Conservation (phyloP, 2,888 invertebrate species). For the Bruchidius siliquastri region DNA sequence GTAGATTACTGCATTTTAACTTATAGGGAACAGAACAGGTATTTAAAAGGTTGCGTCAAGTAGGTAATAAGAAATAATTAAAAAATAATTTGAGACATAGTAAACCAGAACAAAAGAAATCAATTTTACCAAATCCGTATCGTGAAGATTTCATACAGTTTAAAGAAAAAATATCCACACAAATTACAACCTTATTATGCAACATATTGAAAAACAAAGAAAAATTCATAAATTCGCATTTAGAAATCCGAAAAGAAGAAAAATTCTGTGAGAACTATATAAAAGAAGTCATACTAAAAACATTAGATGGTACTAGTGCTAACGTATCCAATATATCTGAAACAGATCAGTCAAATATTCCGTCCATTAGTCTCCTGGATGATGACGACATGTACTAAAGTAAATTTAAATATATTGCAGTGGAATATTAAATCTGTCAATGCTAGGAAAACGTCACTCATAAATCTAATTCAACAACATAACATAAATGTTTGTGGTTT, state of each 20-base stretch:
- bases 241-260: too few species aligned
- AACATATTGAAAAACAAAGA: neutral
- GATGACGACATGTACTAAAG: constrained; percentile 1
- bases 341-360: too few species aligned
- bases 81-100: too few species aligned
- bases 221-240: too few species aligned
- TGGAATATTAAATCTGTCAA: neutral
- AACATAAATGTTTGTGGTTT: neutral
- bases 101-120: neutral
- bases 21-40: too few species aligned
- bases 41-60: too few species aligned
- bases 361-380: too few species aligned
- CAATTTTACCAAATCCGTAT: neutral
- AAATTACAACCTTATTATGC: neutral
- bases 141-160: neutral
- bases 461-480: neutral
- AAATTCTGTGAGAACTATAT: neutral
- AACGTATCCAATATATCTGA: too few species aligned
- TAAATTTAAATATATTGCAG: constrained; percentile 2
- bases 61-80: too few species aligned
- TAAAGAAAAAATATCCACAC: neutral
- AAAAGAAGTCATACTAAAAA: neutral
- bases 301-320: neutral
- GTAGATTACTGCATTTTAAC: too few species aligned
- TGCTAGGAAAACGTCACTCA: neutral